Evolutionary conservation across 2,888 invertebrate genomes (phyloP).

Genomic region (Aromia moschata): DNA sequence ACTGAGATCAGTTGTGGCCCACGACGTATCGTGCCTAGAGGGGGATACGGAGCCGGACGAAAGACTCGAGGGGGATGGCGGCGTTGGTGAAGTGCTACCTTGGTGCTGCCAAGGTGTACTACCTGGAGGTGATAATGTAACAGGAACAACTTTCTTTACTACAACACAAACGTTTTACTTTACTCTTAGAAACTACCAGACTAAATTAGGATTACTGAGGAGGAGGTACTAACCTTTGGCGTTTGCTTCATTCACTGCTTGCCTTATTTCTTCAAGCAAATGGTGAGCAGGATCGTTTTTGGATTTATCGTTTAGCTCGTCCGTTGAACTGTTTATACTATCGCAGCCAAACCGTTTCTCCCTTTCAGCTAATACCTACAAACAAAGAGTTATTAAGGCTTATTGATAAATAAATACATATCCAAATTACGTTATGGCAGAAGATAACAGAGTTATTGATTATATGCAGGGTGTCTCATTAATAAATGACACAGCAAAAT

Average conservation of each 20-base stretch:
- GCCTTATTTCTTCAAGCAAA: conserved; percentile 86
- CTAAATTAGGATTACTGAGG: too few species aligned
- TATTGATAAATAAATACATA: too few species aligned
- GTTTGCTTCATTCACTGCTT: conserved; percentile 88
- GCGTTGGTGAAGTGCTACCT: conserved; percentile 62
- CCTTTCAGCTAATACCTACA: conserved; percentile 77
- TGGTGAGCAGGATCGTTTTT: conserved; percentile 78
- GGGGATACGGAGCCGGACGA: conserved; percentile 70
- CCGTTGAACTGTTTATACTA: conserved; percentile 67
- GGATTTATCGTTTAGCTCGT: conserved; percentile 69
- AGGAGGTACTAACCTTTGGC: conserved; percentile 73
- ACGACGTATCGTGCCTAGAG: conserved; percentile 63
- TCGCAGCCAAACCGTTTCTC: conserved; percentile 75
- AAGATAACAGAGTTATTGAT: too few species aligned
- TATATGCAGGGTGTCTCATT: too few species aligned
- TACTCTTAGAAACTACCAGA: conserved; percentile 4
- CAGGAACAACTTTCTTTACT: conserved; percentile 74
- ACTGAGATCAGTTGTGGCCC: conserved; percentile 68
- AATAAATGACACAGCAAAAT: too few species aligned
- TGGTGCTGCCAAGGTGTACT: conserved; percentile 70
- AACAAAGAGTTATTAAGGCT: too few species aligned
- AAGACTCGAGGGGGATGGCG: conserved; percentile 73
- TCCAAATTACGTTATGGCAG: too few species aligned
- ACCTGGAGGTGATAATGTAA: conserved; percentile 70
- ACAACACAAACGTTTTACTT: conserved; percentile 47